Evolutionary conservation across 2,888 invertebrate genomes (phyloP).

Genomic region (Arctia plantaginis): DNA sequence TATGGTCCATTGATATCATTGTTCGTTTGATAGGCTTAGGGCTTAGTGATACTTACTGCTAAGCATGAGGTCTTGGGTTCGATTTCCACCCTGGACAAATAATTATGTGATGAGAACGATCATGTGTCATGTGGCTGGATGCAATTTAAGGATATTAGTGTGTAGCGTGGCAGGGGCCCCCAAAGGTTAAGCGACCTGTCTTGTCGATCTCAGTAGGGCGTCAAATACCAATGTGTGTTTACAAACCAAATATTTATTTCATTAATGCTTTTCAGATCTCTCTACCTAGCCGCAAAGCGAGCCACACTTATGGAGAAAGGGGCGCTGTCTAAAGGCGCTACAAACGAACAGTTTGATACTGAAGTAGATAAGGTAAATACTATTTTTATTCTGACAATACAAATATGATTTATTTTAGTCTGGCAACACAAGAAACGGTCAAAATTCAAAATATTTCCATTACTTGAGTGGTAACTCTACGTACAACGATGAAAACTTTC

Average conservation of each 20-base stretch:
- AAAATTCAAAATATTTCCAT: not conserved
- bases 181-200: not conserved
- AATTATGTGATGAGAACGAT: no score
- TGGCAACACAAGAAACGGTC: not conserved
- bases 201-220: no score
- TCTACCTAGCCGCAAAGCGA: conserved; percentile 96
- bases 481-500: not conserved
- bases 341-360: conserved; percentile 92
- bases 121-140: no score
- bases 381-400: not conserved
- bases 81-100: no score
- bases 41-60: no score
- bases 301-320: conserved; percentile 94
- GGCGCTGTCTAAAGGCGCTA: conserved; percentile 84
- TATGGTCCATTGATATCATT: no score
- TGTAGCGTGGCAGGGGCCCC: no score
- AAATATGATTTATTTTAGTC: not conserved
- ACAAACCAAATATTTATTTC: not conserved
- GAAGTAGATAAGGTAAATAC: conserved; percentile 93
- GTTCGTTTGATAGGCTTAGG: no score
- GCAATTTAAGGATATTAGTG: no score
- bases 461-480: not conserved
- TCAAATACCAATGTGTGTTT: no score
- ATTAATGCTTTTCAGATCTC: conserved; percentile 77
- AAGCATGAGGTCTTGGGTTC: no score